Evolutionary conservation across 2,113 vertebrate genomes (phyloP).

Genomic region (Aegotheles bennettii): DNA sequence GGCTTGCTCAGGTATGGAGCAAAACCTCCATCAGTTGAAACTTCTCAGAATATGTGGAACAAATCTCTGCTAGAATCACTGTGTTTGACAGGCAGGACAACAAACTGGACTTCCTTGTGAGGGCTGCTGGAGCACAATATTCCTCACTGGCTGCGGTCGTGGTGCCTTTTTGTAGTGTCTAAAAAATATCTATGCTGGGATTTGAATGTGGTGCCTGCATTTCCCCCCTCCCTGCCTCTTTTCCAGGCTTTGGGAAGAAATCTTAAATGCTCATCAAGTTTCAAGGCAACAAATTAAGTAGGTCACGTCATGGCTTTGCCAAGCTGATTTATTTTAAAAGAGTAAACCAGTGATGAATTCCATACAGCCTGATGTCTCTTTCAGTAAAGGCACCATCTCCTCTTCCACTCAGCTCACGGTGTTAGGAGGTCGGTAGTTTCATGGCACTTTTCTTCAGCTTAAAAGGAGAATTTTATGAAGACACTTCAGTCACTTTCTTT

Average conservation of each 20-base stretch:
- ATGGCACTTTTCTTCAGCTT: not conserved
- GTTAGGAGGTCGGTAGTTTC: not conserved
- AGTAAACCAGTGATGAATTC: not conserved
- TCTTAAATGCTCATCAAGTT: not conserved
- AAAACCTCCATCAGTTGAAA: not conserved
- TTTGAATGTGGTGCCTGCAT: not conserved
- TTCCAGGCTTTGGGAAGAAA: not conserved
- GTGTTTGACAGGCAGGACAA: not conserved
- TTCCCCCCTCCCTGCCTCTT: not conserved
- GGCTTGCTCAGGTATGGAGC: not conserved
- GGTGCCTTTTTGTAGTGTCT: not conserved
- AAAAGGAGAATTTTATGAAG: not conserved
- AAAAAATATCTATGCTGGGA: not conserved
- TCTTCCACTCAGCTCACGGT: not conserved
- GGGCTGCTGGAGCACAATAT: not conserved
- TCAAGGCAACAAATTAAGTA: constrained; percentile 32
- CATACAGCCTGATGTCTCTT: not conserved
- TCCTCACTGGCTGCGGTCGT: not conserved
- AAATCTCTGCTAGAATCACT: not conserved
- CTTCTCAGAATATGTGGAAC: not conserved
- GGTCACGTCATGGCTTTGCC: not conserved
- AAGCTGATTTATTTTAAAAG: constrained; percentile 11
- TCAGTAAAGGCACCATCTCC: not conserved
- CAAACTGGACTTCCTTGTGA: not conserved
- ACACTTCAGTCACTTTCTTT: not conserved